Percentiles rank a stretch among this genome's conserved stretches.
Conservation (phyloP, 2,113 vertebrate genomes). For the Pangasianodon hypophthalmus region DNA sequence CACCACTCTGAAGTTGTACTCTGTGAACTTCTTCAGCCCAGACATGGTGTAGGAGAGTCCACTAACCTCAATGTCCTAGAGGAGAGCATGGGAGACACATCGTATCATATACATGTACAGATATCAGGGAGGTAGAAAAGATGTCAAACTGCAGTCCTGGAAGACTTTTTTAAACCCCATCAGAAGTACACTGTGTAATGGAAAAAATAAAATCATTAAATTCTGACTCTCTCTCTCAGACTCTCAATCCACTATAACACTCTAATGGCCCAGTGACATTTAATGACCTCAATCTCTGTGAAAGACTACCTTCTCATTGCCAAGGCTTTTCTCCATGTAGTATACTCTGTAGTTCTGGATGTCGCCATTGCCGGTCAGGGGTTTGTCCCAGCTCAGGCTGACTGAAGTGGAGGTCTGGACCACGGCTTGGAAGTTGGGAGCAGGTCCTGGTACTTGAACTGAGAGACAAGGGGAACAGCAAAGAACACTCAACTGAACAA, state of each 20-base stretch:
- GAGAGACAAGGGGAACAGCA: constrained; percentile 2
- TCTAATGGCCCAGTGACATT: background rate
- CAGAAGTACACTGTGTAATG: background rate
- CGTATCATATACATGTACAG: background rate
- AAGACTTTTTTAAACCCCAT: background rate
- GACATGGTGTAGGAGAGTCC: constrained; percentile 81
- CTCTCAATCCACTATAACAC: background rate
- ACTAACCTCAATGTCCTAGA: constrained; percentile 85
- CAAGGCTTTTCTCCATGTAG: constrained; percentile 87
- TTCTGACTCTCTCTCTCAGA: background rate
- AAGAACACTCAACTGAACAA: background rate
- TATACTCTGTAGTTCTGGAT: constrained; percentile 95
- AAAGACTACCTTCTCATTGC: constrained; percentile 83
- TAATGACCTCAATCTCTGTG: background rate
- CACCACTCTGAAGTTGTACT: constrained; percentile 93
- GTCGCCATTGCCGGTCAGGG: constrained; percentile 89
- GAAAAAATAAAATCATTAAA: background rate
- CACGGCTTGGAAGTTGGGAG: constrained; percentile 85
- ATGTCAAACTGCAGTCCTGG: background rate
- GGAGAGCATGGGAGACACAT: constrained; percentile 23
- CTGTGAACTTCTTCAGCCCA: constrained; percentile 89
- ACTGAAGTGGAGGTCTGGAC: constrained; percentile 80
- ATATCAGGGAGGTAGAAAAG: background rate
- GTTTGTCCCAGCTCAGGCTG: constrained; percentile 87
- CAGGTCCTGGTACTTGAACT: constrained; percentile 96